These are phyloP conservation scores for Cephalopachus bancanus DNA, from an alignment of 2,797 vertebrate species.

Conservation along the genomic window DNA sequence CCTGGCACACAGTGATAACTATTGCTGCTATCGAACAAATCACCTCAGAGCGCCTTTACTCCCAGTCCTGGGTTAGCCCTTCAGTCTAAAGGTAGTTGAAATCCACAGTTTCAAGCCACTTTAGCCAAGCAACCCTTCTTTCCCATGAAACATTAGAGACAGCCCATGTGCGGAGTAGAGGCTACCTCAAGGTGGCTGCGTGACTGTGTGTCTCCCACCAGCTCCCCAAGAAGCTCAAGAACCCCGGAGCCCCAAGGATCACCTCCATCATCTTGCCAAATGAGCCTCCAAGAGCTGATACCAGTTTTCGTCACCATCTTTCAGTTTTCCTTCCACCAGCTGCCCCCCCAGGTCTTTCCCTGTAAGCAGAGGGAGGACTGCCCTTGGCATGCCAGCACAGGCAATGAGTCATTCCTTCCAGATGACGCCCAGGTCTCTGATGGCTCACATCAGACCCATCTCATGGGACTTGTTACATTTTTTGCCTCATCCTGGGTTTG, in stretches of 20 bases:
- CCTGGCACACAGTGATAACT: not conserved
- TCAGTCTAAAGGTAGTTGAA: not conserved
- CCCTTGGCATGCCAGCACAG: not conserved
- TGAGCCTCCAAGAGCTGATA: not conserved
- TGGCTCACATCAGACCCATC: not conserved
- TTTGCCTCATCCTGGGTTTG: not conserved
- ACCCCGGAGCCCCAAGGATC: not conserved
- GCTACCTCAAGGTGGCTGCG: fast-evolving
- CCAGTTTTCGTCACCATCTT: not conserved
- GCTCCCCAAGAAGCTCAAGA: not conserved
- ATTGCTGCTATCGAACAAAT: not conserved
- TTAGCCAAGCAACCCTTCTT: not conserved
- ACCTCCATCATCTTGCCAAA: not conserved
- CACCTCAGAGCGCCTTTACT: not conserved
- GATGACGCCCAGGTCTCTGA: not conserved
- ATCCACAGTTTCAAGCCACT: not conserved
- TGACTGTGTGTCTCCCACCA: not conserved
- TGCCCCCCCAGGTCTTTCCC: not conserved
- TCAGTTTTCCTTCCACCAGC: not conserved
- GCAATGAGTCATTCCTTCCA: not conserved
- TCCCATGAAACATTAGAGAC: not conserved
- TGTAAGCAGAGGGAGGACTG: not conserved
- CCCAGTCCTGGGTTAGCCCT: not conserved
- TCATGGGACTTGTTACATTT: not conserved
- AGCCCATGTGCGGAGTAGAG: not conserved